A percentile compares a stretch with the other conserved stretches of the same genome.
These are phyloP conservation scores for Lacanobia oleracea DNA, from an alignment of 2,888 invertebrate species.

Conservation along the genomic window DNA sequence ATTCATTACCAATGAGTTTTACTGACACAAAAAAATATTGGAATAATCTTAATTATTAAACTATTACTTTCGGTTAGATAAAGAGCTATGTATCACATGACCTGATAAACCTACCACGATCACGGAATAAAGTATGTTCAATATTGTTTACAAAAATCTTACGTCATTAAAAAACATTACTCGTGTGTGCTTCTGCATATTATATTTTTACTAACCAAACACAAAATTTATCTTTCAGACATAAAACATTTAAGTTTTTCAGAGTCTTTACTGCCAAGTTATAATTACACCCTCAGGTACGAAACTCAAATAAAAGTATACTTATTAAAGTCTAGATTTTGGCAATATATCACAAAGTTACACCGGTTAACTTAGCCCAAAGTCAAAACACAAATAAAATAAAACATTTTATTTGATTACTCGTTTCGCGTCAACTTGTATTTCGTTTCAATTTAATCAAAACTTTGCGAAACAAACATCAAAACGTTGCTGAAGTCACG, in stretches of 20 bases:
- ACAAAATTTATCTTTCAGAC: background rate
- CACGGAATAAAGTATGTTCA: no score
- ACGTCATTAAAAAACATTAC: background rate
- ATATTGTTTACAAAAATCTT: no score
- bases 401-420: constrained; percentile 50
- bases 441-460: constrained; percentile 58
- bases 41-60: no score
- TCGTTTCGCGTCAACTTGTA: constrained; percentile 23
- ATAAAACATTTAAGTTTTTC: constrained; percentile 10
- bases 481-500: constrained; percentile 7
- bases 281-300: constrained; percentile 17
- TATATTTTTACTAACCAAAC: background rate
- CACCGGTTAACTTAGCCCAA: constrained; percentile 11
- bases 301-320: constrained; percentile 22
- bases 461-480: constrained; percentile 42
- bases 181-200: background rate
- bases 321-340: constrained; percentile 20
- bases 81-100: background rate
- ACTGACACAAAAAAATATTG: background rate
- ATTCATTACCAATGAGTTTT: background rate
- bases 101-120: background rate
- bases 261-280: constrained; percentile 11
- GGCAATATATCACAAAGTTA: constrained; percentile 32
- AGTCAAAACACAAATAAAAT: constrained; percentile 53
- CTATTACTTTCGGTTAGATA: background rate